Evolutionary conservation across 2,113 vertebrate genomes (phyloP).

Genomic region (Esox niger): DNA sequence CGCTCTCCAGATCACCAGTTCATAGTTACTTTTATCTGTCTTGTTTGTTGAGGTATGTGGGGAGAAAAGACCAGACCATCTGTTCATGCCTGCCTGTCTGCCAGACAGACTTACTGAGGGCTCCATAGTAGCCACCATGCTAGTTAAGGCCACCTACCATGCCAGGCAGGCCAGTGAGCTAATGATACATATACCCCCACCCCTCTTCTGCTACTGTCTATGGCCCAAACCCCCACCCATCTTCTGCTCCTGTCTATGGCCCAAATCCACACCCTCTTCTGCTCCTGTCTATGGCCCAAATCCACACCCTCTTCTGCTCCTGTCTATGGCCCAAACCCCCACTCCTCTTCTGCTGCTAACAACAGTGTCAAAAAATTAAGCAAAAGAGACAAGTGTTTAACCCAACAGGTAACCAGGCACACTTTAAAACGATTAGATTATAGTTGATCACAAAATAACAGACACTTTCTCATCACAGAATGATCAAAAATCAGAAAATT

Average conservation of each 20-base stretch:
- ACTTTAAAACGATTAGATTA: background rate
- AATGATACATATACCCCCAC: conserved; percentile 62
- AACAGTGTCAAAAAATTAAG: background rate
- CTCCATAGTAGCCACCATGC: conserved; percentile 37
- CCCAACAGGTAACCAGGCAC: background rate
- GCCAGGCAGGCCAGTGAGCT: conserved; percentile 42
- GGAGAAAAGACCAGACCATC: conserved; percentile 42
- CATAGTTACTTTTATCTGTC: too few relatives aligned
- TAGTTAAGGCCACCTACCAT: conserved; percentile 61
- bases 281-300: background rate
- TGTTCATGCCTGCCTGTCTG: conserved; percentile 35
- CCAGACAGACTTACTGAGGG: conserved; percentile 19
- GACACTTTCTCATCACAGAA: too few relatives aligned
- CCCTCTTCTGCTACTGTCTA: background rate
- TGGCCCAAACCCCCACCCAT: background rate
- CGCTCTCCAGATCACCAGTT: background rate
- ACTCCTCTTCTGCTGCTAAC: background rate
- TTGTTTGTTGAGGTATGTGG: conserved; percentile 1
- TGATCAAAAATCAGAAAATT: too few relatives aligned
- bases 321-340: background rate
- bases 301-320: background rate
- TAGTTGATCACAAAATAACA: background rate
- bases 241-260: background rate
- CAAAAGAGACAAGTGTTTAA: background rate
- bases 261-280: background rate